Evolutionary conservation across 2,888 invertebrate species (phyloP), one percentile per base, ranked within the genome.

Genomic region (Cremastinae sp.): DNA sequence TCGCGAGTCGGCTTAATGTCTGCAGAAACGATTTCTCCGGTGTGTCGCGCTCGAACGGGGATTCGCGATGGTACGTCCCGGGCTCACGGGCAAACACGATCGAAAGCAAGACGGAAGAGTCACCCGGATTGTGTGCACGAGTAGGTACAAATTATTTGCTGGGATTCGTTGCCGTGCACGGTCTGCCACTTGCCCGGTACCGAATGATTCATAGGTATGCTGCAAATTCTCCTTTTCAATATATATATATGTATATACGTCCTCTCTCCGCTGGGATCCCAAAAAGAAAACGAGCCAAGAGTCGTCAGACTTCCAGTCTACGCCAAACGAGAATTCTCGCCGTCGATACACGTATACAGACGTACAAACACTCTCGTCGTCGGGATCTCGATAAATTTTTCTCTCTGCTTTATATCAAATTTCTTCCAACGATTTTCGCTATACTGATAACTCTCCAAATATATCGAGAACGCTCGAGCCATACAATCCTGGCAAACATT

Each of bases 111-210:
- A 62, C 53, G 62, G 53, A 53, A 34, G 51, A 70, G 45, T 43
- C 22, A 36, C 61, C 20, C 12, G 7, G 45, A 54, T 28, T 51
- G 41, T 59, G 45, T 18, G 70, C 58, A 70, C 70, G 70, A 61
- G 66, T 66, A 49, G 66, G 73, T 74, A 74, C 74, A 47, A 74
- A 74, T 74, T 68, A 68, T 74, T 74, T 74, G 53, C 68, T 14
- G 56, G 61, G 68, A 61, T 58, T 64, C 69, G 38, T 62, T 43
- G 62, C 41, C 38, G 61, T 54, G 38, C 56, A 56, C 69, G 62
- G 34, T 43, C 66, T 38, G 49, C 59, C 20, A 54, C 20, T 34
- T 61, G 54, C 51, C 62, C 74, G 36, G 64, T 28, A 58, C 58
- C 68, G 62, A 69, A 69, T 74, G 74, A 74, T 74, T 74, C 28